These are phyloP conservation scores for Stegostoma tigrinum DNA, from an alignment of 2,113 vertebrate species.

Conservation along the genomic window DNA sequence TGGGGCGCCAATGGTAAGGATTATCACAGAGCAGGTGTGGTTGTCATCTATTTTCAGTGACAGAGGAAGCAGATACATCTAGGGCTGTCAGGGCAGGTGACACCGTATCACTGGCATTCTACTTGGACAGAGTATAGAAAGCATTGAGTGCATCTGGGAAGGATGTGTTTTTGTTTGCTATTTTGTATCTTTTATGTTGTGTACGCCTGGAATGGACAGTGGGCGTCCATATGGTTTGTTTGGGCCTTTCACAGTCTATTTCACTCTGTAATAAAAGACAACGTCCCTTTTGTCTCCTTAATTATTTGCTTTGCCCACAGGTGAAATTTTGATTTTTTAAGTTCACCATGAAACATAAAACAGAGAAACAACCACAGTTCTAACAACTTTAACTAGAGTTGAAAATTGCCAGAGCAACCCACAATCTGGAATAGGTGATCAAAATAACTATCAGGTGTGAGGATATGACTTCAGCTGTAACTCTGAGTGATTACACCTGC, in stretches of 20 bases:
- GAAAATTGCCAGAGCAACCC: background rate
- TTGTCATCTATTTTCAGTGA: too few relatives aligned
- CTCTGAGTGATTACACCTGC: background rate
- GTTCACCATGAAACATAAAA: background rate
- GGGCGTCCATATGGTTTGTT: too few relatives aligned
- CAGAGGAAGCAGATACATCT: too few relatives aligned
- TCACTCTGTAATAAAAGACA: background rate
- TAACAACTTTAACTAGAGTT: background rate
- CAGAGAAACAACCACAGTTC: background rate
- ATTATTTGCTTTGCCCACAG: background rate
- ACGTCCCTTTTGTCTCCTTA: background rate
- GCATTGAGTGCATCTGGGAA: too few relatives aligned
- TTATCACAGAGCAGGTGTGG: too few relatives aligned
- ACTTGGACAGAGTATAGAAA: too few relatives aligned
- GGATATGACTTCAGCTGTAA: background rate
- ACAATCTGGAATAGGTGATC: background rate
- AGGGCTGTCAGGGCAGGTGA: too few relatives aligned
- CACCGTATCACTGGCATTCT: too few relatives aligned
- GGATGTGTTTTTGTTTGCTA: too few relatives aligned
- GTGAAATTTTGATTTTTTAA: background rate
- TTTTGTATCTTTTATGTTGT: too few relatives aligned
- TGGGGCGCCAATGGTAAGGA: too few relatives aligned
- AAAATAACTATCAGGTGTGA: background rate
- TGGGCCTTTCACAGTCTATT: background rate
- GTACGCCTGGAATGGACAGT: too few relatives aligned